Percentiles rank a stretch among this genome's conserved stretches.
Conservation (phyloP, 2,888 invertebrate genomes). For the Eupithecia pulchellata region DNA sequence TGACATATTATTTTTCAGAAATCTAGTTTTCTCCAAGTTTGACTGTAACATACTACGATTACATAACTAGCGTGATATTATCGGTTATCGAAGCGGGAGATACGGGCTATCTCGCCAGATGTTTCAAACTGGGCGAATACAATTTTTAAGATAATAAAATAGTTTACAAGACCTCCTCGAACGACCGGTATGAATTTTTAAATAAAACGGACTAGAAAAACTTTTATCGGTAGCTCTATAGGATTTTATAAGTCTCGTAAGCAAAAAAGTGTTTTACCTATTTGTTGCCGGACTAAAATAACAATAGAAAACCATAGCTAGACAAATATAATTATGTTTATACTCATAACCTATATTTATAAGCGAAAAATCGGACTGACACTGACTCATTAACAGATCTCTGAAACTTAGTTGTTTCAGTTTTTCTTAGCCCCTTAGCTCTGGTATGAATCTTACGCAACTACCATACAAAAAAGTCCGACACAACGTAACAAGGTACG, state of each 20-base stretch:
- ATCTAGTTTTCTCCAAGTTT: neutral
- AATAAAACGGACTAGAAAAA: neutral
- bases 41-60: neutral
- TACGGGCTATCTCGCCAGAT: constrained; percentile 8
- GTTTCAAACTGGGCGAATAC: neutral
- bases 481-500: neutral
- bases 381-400: no score
- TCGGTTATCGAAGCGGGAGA: constrained; percentile 9
- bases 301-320: no score
- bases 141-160: constrained; percentile 1
- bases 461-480: neutral
- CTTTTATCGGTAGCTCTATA: neutral
- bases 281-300: no score
- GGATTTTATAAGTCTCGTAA: neutral
- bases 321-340: no score
- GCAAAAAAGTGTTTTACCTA: no score
- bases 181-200: neutral
- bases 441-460: neutral
- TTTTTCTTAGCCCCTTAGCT: no score
- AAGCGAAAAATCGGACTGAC: no score
- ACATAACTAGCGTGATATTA: constrained; percentile 9
- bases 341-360: no score
- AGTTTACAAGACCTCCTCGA: constrained; percentile 8
- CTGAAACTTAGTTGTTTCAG: no score
- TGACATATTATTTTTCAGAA: neutral